Base-by-base conservation (phyloP, 2,113 vertebrate genomes). In the Ceyx cyanopectus region DNA sequence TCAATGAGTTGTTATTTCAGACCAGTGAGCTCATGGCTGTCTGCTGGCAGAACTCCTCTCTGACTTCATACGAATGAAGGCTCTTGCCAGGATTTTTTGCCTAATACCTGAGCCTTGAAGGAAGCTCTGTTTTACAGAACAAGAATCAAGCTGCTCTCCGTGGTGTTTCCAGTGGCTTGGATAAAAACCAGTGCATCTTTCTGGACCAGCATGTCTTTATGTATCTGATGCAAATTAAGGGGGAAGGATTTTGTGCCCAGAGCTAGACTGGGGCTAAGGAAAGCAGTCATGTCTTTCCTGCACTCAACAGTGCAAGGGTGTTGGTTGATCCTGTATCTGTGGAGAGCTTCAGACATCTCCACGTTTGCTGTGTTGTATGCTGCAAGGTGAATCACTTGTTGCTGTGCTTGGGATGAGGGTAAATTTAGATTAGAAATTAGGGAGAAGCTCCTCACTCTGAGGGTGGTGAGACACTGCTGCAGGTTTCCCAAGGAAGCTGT, bases 1-100 rank as follows among this genome's bases (percentile, higher is more conserved):
- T 97, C 93, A 94, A n/a, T 88, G 94, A 91, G 90, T 90, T 95
- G 85, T 97, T 97, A 94, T 97, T 98, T 96, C 96, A 97, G 96
- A 88, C 92, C 14, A 76, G 90, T 98, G 97, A 98, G 95, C 95
- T 98, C 98, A 98, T 96, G 86, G 95, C 96, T 62, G 97, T 98
- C 97, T 98, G 87, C 96, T 98, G 98, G 97, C 98, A 97, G 84
- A 89, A 23, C 72, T 78, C 68, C 66, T 51, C 73, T 90, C 91
- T 93, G 62, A 94, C 89, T 96, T 98, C 94, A 93, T 89, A 69
- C 93, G 96, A 96, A 83, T 23, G 91, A 87, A 83, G 66, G 62
- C 72, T 80, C 41, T 57, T 96, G 97, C 97, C 97, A 98, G 93
- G 93, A 90, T 69, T 93, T 97, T 91, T 95, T 95, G 77, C 92